Conservation (phyloP, 2,888 invertebrate genomes). For the Synergus japonicus region DNA sequence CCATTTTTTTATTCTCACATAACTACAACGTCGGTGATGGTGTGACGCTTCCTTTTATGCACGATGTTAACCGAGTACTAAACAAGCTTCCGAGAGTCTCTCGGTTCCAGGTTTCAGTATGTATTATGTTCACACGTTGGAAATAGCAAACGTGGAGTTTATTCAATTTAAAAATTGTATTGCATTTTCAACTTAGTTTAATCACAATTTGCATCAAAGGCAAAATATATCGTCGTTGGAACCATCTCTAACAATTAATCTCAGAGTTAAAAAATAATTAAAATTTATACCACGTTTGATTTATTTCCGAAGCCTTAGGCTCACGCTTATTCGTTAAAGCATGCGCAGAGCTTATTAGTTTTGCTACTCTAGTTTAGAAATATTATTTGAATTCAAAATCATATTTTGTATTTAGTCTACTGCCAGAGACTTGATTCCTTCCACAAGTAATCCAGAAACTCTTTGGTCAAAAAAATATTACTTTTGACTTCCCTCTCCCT, state of each 20-base stretch:
- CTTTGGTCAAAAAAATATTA: slow-evolving; percentile 47
- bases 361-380: background rate
- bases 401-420: slow-evolving; percentile 29
- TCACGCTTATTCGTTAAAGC: slow-evolving; percentile 11
- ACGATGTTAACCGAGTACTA: slow-evolving; percentile 36
- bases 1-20: slow-evolving; percentile 29
- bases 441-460: slow-evolving; percentile 31
- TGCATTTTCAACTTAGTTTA: background rate
- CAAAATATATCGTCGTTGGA: background rate
- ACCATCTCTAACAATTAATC: background rate
- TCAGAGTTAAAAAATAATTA: background rate
- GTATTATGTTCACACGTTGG: slow-evolving; percentile 12
- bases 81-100: slow-evolving; percentile 9
- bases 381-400: too few relatives aligned
- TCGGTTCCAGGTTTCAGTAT: slow-evolving; percentile 40
- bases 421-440: background rate
- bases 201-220: background rate
- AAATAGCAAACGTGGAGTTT: slow-evolving; percentile 17
- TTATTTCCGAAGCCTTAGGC: slow-evolving; percentile 5
- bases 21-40: slow-evolving; percentile 22
- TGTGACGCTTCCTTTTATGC: slow-evolving; percentile 29
- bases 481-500: slow-evolving; percentile 44
- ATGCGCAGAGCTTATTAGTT: slow-evolving; percentile 1
- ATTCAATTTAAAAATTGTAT: background rate
- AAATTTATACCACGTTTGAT: slow-evolving; percentile 18